phyloP scores from a whole-genome alignment of 2,113 vertebrate genomes.

The Cephalopholis sonnerati region DNA sequence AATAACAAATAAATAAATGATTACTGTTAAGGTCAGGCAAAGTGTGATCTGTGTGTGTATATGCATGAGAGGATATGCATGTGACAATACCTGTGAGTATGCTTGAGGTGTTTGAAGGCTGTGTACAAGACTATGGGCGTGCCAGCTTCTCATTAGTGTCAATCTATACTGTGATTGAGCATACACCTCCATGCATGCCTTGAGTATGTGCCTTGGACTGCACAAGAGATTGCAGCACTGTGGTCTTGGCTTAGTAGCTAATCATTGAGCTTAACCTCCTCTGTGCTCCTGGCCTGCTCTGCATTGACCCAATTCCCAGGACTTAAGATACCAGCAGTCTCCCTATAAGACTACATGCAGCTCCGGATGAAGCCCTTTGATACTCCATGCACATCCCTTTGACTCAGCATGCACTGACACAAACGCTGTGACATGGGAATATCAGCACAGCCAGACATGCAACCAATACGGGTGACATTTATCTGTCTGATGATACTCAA shows the following conservation, averaged over 20 bases:
- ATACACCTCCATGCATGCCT: neutral
- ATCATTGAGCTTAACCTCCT: conserved; percentile 83
- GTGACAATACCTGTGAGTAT: neutral
- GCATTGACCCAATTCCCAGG: conserved; percentile 84
- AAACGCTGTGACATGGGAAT: neutral
- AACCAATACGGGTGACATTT: conserved; percentile 5
- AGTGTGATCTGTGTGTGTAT: neutral
- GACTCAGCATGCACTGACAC: conserved; percentile 35
- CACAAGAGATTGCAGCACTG: conserved; percentile 72
- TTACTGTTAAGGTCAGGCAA: neutral
- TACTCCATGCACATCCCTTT: conserved; percentile 23
- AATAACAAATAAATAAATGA: neutral
- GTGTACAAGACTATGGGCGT: neutral
- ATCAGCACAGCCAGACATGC: conserved; percentile 11
- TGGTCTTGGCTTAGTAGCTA: conserved; percentile 81
- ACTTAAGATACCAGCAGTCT: conserved; percentile 73
- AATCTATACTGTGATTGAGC: conserved; percentile 50
- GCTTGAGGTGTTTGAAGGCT: neutral
- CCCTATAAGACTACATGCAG: conserved; percentile 46
- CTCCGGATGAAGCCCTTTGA: conserved; percentile 44
- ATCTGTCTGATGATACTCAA: neutral
- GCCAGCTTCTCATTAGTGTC: conserved; percentile 25
- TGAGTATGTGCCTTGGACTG: conserved; percentile 28
- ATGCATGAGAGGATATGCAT: neutral
- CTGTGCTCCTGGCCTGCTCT: conserved; percentile 70